Conservation (phyloP, 2,888 invertebrate genomes). For the Anodontia alba region DNA sequence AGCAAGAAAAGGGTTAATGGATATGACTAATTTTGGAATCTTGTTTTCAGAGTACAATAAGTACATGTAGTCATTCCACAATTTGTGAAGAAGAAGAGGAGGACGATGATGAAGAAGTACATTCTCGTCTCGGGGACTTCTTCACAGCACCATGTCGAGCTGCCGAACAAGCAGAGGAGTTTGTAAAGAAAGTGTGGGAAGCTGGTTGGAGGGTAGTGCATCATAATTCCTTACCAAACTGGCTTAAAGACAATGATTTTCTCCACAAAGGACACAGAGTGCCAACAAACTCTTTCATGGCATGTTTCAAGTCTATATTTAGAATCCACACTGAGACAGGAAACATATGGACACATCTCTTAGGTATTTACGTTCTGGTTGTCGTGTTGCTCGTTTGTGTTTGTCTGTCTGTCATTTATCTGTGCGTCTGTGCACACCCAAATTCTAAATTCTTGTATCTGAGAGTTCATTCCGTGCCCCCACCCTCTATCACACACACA, state of each 20-base stretch:
- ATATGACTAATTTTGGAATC: no score
- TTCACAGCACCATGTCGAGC: constrained; percentile 86
- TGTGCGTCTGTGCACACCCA: no score
- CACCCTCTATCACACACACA: no score
- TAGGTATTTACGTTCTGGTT: constrained; percentile 87
- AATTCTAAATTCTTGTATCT: no score
- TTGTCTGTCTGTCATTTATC: no score
- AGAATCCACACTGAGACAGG: constrained; percentile 99
- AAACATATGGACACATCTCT: constrained; percentile 99
- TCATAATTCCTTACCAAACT: constrained; percentile 93
- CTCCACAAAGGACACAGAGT: constrained; percentile 97
- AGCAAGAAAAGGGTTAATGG: no score
- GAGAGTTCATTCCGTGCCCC: no score
- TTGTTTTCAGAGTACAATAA: neutral
- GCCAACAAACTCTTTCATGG: constrained; percentile 97
- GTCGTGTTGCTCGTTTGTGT: no score
- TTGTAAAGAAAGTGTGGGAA: constrained; percentile 89
- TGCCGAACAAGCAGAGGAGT: constrained; percentile 97
- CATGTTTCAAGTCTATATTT: constrained; percentile 99
- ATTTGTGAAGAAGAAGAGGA: constrained; percentile 45
- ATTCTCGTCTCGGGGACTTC: constrained; percentile 65
- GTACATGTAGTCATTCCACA: neutral
- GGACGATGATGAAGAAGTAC: constrained; percentile 58
- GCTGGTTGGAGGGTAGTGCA: constrained; percentile 90
- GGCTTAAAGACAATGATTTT: constrained; percentile 99